These are phyloP conservation scores for Pocillopora verrucosa DNA, from an alignment of 64 coral and sea anemone species.

Conservation along the genomic window DNA sequence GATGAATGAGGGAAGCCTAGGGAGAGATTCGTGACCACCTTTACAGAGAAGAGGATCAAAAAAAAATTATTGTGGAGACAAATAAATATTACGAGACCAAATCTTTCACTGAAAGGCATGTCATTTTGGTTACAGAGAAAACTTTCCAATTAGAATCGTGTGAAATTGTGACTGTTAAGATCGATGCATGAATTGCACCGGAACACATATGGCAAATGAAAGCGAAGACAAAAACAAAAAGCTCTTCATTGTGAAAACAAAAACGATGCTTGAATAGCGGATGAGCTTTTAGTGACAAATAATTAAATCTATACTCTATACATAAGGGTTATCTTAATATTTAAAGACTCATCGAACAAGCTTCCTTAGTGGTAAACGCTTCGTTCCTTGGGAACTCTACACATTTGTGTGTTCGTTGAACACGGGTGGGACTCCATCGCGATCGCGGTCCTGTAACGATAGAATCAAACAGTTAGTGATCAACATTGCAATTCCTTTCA, in stretches of 20 bases:
- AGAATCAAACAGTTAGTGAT: neutral
- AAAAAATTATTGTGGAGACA: neutral
- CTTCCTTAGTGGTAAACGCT: too few species aligned
- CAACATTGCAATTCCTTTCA: neutral
- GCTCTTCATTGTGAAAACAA: neutral
- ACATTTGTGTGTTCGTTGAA: constrained; percentile 43
- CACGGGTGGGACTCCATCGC: constrained; percentile 18
- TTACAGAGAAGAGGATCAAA: neutral
- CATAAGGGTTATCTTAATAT: neutral
- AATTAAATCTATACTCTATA: constrained; percentile 20
- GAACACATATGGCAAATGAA: neutral
- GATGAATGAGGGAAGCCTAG: neutral
- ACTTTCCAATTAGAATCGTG: neutral
- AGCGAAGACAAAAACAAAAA: neutral
- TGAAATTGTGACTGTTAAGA: constrained; percentile 1
- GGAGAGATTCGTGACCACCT: too few species aligned
- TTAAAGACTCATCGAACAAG: neutral
- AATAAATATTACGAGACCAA: neutral
- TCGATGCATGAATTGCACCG: too few species aligned
- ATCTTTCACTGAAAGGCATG: neutral
- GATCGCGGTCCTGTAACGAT: constrained; percentile 30
- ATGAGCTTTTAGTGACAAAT: neutral
- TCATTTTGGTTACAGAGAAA: neutral
- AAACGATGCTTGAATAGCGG: neutral
- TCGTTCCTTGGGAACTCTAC: neutral